Evolutionary conservation across 2,113 vertebrate genomes (phyloP).

Genomic region (Zapornia atra): DNA sequence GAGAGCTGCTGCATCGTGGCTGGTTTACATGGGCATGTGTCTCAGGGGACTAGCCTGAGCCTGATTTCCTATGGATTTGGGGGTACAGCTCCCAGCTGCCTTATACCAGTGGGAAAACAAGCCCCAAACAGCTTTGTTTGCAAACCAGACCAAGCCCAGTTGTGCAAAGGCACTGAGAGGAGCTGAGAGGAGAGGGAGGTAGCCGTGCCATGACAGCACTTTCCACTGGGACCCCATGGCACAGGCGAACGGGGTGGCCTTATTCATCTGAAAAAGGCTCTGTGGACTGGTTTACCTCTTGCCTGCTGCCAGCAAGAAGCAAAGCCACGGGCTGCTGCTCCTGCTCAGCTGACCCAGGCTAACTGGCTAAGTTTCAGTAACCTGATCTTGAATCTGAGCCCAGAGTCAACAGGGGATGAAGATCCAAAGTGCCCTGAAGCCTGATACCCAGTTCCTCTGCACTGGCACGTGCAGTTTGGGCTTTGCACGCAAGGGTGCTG

Average conservation of each 20-base stretch:
- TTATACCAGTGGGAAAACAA: neutral
- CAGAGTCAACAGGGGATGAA: neutral
- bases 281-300: neutral
- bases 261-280: neutral
- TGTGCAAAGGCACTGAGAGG: fast-evolving
- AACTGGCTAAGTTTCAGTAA: neutral
- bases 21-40: fast-evolving
- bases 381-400: neutral
- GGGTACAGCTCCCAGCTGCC: neutral
- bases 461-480: fast-evolving
- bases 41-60: neutral
- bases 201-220: fast-evolving
- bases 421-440: fast-evolving
- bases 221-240: neutral
- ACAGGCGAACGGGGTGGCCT: neutral
- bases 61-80: neutral
- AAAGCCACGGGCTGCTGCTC: neutral
- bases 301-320: neutral
- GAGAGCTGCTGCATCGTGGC: fast-evolving
- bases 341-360: neutral
- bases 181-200: neutral
- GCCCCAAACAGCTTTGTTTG: neutral
- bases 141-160: neutral
- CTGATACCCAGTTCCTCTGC: fast-evolving
- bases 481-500: neutral